These are phyloP conservation scores for Trichomycterus rosablanca DNA, from an alignment of 2,113 vertebrate genomes.

Conservation along the genomic window DNA sequence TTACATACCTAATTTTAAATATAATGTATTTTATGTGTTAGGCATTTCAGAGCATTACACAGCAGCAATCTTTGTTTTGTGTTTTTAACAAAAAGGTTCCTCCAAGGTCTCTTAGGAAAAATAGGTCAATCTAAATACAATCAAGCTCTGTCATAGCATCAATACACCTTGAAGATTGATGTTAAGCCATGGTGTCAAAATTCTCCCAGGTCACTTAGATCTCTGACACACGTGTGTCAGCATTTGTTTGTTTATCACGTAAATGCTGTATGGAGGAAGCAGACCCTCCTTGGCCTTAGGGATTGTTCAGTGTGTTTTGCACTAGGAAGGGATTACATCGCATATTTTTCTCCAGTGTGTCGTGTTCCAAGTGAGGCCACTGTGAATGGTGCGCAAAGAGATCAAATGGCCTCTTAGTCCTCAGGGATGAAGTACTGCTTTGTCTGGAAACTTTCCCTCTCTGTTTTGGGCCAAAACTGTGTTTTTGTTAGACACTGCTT, in stretches of 20 bases:
- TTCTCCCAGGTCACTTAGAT: slow-evolving; percentile 4
- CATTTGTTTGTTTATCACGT: background rate
- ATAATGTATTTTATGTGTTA: too few relatives aligned
- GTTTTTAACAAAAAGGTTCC: too few relatives aligned
- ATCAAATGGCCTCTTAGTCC: slow-evolving; percentile 30
- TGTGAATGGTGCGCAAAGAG: slow-evolving; percentile 27
- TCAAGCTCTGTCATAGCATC: too few relatives aligned
- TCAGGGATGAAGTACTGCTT: slow-evolving; percentile 22
- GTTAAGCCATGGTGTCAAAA: too few relatives aligned
- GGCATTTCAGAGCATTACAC: too few relatives aligned
- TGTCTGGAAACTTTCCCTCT: slow-evolving; percentile 24
- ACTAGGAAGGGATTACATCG: slow-evolving; percentile 17
- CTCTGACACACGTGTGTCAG: background rate
- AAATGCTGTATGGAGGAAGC: background rate
- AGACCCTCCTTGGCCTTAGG: slow-evolving; percentile 35
- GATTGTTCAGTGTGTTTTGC: background rate
- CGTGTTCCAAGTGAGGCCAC: slow-evolving; percentile 23
- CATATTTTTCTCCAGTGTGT: slow-evolving; percentile 10
- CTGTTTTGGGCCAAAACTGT: slow-evolving; percentile 8
- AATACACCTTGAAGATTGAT: slow-evolving; percentile 2
- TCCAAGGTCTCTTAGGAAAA: slow-evolving; percentile 2
- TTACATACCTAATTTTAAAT: too few relatives aligned
- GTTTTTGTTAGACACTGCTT: slow-evolving; percentile 1
- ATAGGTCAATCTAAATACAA: slow-evolving; percentile 14
- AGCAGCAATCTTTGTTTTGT: too few relatives aligned